phyloP scores from a whole-genome alignment of 30 jellyfish, hydroid and myxozoan species.

The Mastigias papua region DNA sequence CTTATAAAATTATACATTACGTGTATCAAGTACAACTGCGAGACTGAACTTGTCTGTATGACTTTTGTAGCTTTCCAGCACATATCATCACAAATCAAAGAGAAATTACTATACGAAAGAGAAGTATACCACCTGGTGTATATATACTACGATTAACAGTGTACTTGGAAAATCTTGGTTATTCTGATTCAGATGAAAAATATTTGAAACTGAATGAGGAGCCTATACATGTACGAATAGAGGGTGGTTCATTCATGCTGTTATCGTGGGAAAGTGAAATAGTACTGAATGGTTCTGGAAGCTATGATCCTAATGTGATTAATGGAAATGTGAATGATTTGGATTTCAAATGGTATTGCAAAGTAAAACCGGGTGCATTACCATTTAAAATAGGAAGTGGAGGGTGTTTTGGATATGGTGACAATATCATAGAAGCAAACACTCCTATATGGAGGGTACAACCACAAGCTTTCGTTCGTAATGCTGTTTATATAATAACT shows the following conservation, averaged over 20 bases:
- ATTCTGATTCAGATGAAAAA: conserved; percentile 45
- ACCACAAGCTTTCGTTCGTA: conserved; percentile 7
- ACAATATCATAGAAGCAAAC: conserved; percentile 5
- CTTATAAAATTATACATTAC: too few relatives aligned
- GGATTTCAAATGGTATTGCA: conserved; percentile 53
- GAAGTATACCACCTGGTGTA: conserved; percentile 38
- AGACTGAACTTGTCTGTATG: background rate
- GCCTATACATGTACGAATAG: conserved; percentile 46
- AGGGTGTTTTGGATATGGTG: conserved; percentile 71
- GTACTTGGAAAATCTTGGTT: conserved; percentile 43
- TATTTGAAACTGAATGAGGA: conserved; percentile 23
- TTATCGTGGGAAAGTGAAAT: conserved; percentile 40
- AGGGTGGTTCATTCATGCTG: conserved; percentile 39
- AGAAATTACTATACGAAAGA: conserved; percentile 36
- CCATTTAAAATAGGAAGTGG: conserved; percentile 47
- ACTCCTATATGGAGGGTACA: conserved; percentile 43
- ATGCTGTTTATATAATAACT: conserved; percentile 40
- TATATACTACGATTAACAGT: conserved; percentile 35
- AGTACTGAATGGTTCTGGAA: conserved; percentile 36
- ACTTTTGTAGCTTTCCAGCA: conserved; percentile 44
- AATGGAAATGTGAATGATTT: conserved; percentile 8
- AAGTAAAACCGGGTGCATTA: conserved; percentile 45
- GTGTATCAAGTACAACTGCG: too few relatives aligned
- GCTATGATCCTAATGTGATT: conserved; percentile 58
- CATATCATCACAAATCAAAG: conserved; percentile 41